Evolutionary conservation across 2,797 vertebrate genomes (phyloP).

Genomic region (Setipinna tenuifilis): DNA sequence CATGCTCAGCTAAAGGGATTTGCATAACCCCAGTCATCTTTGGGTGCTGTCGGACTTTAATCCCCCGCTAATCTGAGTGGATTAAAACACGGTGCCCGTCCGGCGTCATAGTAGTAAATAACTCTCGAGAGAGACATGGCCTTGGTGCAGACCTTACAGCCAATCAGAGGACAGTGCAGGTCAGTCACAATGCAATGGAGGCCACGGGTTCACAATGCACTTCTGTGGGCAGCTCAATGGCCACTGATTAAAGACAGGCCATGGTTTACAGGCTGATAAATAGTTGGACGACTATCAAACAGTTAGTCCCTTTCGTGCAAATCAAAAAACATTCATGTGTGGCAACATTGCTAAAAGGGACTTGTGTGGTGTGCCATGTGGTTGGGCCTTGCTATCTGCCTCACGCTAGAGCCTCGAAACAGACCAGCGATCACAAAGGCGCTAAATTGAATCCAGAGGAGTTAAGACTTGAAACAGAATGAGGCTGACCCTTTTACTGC

Average conservation of each 20-base stretch:
- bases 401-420: neutral
- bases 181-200: neutral
- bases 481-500: neutral
- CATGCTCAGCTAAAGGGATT: constrained; percentile 49
- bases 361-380: neutral
- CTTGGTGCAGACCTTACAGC: constrained; percentile 1
- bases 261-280: neutral
- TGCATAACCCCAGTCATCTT: constrained; percentile 51
- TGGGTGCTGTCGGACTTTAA: constrained; percentile 47
- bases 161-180: neutral
- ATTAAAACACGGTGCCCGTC: constrained; percentile 55
- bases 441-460: constrained; percentile 12
- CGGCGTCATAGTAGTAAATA: constrained; percentile 25
- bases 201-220: neutral
- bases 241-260: neutral
- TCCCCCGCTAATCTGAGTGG: constrained; percentile 59
- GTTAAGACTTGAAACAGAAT: neutral
- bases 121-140: constrained; percentile 8
- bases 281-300: neutral
- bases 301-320: neutral
- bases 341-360: neutral
- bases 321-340: neutral
- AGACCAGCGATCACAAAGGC: neutral
- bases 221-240: neutral
- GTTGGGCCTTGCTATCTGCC: neutral